These are phyloP conservation scores for Amphiprion clarkii DNA, from an alignment of 2,797 vertebrate genomes.

Conservation along the genomic window DNA sequence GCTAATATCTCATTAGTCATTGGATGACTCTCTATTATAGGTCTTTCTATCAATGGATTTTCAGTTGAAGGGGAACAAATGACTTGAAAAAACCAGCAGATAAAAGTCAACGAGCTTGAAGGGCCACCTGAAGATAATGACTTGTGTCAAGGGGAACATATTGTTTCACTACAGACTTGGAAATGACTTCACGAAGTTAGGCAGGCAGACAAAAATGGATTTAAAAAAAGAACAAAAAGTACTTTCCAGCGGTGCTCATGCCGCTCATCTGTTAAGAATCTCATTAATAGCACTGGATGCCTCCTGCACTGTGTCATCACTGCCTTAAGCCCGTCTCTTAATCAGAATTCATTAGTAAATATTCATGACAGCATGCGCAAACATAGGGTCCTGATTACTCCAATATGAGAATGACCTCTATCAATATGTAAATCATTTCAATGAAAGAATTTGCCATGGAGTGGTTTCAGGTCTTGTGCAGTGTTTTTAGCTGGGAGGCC, in stretches of 20 bases:
- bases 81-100: conserved; percentile 22
- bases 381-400: conserved; percentile 70
- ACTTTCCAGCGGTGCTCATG: conserved; percentile 7
- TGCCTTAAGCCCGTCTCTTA: conserved; percentile 36
- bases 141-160: conserved; percentile 63
- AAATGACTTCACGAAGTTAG: conserved; percentile 35
- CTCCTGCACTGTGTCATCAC: conserved; percentile 26
- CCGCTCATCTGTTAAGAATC: conserved; percentile 35
- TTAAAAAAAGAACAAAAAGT: conserved; percentile 30
- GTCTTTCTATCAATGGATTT: conserved; percentile 34
- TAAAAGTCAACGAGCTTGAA: conserved; percentile 62
- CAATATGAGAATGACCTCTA: conserved; percentile 63
- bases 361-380: conserved; percentile 69
- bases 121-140: conserved; percentile 62
- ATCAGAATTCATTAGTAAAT: conserved; percentile 68
- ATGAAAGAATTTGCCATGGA: conserved; percentile 49
- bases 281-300: conserved; percentile 36
- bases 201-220: conserved; percentile 30
- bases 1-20: conserved; percentile 49
- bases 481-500: conserved; percentile 27
- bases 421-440: conserved; percentile 77
- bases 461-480: conserved; percentile 27
- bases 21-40: conserved; percentile 17
- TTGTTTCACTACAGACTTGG: conserved; percentile 49
- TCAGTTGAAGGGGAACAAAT: conserved; percentile 61